Evolutionary conservation across 2,113 vertebrate genomes (phyloP).

Genomic region (Sula dactylatra): DNA sequence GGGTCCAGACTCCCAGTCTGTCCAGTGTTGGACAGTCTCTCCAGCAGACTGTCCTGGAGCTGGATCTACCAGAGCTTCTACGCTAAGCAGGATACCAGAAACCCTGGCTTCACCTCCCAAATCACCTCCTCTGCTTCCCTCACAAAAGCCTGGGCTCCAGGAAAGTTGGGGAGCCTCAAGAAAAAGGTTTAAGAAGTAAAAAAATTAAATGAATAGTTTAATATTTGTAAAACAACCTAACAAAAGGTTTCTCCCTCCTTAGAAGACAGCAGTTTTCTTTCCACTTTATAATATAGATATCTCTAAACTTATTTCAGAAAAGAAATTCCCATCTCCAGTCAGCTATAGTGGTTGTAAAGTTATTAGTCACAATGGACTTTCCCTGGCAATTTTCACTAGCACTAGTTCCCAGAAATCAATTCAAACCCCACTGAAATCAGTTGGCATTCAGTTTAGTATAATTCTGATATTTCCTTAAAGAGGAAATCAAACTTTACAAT

Average conservation of each 20-base stretch:
- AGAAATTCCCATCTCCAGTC: not conserved
- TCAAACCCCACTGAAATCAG: not conserved
- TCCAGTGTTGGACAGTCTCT: not conserved
- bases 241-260: not conserved
- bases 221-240: not conserved
- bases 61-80: not conserved
- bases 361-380: not conserved
- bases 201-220: not conserved
- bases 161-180: not conserved
- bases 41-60: not conserved
- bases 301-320: not conserved
- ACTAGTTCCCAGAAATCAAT: not conserved
- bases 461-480: not conserved
- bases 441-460: not conserved
- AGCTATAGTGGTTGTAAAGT: not conserved
- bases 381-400: not conserved
- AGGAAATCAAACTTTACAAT: not conserved
- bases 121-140: not conserved
- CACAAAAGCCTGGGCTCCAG: not conserved
- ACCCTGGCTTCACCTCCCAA: not conserved
- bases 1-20: not conserved
- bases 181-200: not conserved
- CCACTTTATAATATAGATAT: not conserved
- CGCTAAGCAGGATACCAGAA: not conserved
- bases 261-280: not conserved